Percentiles rank a stretch among this genome's conserved stretches.
These are phyloP conservation scores for Eupithecia subumbrata DNA, from an alignment of 2,888 invertebrate species.

Conservation along the genomic window DNA sequence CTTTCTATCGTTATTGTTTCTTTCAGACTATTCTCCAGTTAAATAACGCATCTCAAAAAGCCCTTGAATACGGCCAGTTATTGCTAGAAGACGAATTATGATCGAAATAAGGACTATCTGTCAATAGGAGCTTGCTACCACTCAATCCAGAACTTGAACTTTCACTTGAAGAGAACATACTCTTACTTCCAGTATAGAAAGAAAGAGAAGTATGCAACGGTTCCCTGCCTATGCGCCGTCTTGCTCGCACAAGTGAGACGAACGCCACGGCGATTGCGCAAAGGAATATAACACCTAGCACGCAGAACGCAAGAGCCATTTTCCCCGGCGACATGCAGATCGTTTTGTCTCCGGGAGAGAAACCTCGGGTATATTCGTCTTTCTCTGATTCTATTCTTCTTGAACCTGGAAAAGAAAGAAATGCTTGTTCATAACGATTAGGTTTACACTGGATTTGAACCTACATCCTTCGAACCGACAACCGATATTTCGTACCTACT, in stretches of 20 bases:
- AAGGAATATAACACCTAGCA: conserved; percentile 88
- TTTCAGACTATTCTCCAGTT: not conserved
- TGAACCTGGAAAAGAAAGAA: conserved; percentile 61
- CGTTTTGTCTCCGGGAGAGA: conserved; percentile 85
- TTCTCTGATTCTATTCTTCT: conserved; percentile 75
- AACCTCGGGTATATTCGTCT: conserved; percentile 70
- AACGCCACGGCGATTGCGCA: conserved; percentile 88
- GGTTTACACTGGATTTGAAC: not conserved
- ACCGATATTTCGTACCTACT: too few relatives aligned
- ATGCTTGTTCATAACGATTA: not conserved
- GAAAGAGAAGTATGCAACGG: conserved; percentile 81
- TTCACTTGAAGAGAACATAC: conserved; percentile 85
- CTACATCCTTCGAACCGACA: too few relatives aligned
- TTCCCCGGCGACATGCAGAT: conserved; percentile 90
- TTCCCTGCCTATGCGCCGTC: conserved; percentile 79
- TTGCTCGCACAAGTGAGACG: conserved; percentile 86
- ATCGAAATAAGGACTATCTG: conserved; percentile 85
- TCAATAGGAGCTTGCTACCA: conserved; percentile 84
- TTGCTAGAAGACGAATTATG: conserved; percentile 82
- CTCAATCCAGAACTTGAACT: conserved; percentile 85
- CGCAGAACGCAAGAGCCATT: conserved; percentile 89
- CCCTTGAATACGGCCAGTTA: conserved; percentile 81
- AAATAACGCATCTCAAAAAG: conserved; percentile 52
- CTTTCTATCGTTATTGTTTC: not conserved
- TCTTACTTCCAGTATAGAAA: conserved; percentile 85